These are phyloP conservation scores for Ophthalmolycus amberensis DNA, from an alignment of 2,113 vertebrate genomes.

Conservation along the genomic window DNA sequence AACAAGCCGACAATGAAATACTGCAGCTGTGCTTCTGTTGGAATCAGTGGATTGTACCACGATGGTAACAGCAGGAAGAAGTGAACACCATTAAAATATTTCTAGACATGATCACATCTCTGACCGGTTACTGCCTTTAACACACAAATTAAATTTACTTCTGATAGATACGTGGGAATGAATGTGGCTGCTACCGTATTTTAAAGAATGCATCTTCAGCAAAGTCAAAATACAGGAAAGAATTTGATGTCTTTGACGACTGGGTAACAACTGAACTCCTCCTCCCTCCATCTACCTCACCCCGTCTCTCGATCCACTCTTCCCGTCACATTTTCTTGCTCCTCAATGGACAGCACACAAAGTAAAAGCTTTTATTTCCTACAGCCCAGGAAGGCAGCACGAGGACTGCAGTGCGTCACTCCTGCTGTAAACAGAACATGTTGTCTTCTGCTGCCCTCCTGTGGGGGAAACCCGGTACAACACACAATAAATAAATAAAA, in stretches of 20 bases:
- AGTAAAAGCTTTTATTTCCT: neutral
- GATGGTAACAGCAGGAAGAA: neutral
- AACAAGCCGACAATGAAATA: no score
- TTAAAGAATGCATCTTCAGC: neutral
- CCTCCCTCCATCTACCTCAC: no score
- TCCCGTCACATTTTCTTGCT: no score
- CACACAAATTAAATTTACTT: neutral
- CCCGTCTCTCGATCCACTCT: no score
- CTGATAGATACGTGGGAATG: neutral
- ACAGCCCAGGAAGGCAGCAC: neutral
- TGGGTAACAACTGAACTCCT: no score
- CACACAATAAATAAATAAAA: neutral
- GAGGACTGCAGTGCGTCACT: constrained; percentile 44
- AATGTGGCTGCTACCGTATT: neutral
- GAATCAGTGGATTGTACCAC: neutral
- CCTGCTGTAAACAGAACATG: constrained; percentile 50
- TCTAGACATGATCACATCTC: no score
- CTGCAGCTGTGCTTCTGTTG: neutral
- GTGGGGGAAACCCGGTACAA: constrained; percentile 7
- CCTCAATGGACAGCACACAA: neutral
- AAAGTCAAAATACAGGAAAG: neutral
- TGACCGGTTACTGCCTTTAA: neutral
- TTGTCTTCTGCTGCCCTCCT: constrained; percentile 34
- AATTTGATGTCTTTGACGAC: no score
- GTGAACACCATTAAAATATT: neutral